Evolutionary conservation across 2,113 vertebrate genomes (phyloP), one percentile per base, ranked within the genome.

Genomic region (Gnathonemus longibarbis): DNA sequence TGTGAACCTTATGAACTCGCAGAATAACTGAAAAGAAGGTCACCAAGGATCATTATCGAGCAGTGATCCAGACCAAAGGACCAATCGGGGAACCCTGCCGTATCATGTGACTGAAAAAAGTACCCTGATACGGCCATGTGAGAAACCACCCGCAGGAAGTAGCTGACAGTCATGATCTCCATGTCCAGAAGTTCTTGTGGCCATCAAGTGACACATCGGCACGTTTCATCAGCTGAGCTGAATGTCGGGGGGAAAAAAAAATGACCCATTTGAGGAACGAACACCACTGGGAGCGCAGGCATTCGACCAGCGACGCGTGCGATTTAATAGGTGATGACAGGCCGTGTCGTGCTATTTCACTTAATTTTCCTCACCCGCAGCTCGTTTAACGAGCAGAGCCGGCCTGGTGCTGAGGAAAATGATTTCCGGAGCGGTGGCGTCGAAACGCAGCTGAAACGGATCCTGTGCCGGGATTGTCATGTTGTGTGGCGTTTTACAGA

Each of bases 321-420:
- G 93, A 94, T 94, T 92, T 94, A 95, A 95, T 95, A 94, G 92
- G 92, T 92, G 93, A 91, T 94, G 95, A 95, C 95, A 96, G 94
- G 92, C 92, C 80, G 92, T 94, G 95, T 95, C 95, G 93, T 92
- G 91, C 94, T 92, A 92, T 94, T 95, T 95, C 94, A 94, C 95
- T 94, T 96, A 96, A 95, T 96, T 96, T 95, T 94, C 91, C 93
- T 94, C 93, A 91, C 94, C 48, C 95, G 91, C 31, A 85, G 92
- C 90, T 91, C 89, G 86, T 89, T 94, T 94, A 95, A 93, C 94
- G 94, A 92, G 92, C 90, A 90, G 86, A 93, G 93, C 90, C 5
- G 62, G 91, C 89, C 88, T 84, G 58, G 83, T 17, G 90, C 92
- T 89, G 89, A 39, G 24, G 8, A 87, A 93, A 89, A 92, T 89